Evolutionary conservation across 2,888 invertebrate genomes (phyloP), one percentile per base, ranked within the genome.

Genomic region (Lamellibrachia columna): DNA sequence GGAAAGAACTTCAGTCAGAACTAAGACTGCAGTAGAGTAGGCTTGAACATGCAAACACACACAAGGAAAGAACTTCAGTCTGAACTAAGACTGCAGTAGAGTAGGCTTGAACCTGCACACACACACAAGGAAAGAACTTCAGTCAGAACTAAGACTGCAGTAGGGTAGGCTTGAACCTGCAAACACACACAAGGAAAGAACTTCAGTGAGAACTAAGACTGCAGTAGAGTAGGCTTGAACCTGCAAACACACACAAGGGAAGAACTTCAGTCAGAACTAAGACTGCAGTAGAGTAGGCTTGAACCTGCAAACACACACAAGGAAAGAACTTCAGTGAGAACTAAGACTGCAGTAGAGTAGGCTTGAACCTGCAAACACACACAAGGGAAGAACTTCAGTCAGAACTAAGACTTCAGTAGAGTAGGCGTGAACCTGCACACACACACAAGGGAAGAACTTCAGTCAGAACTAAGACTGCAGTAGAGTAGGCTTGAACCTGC

Each of bases 11-110:
- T n/a, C n/a, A n/a, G n/a, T n/a, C n/a, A n/a, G 97, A 99, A 99
- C 96, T 99, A 98, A 0, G 99, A 99, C 93, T 98, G 98, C 92
- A 99, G 97, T 94, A 98, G 98, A 94, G 98, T 98, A 0, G 99
- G 98, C 95, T 96, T 97, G 6, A 97, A 97, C 97, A n/a, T 97
- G 94, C 53, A 96, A n/a, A n/a, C n/a, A 15, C 2, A 28, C 90
- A 28, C 11, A 7, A 95, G 91, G 94, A 0, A 8, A n/a, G n/a
- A 8, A n/a, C 1, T 9, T 55, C 55, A 55, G 1, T 55, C 6
- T 1, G 9, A 55, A 55, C 8, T 55, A 9, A 8, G 52, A 90
- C 90, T 90, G 52, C 1, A 90, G 4, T 52, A 90, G 52, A 4
- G 8, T 9, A 90, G 3, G 28, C 28, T 90, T 52, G 52, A 90